Evolutionary conservation across 2,113 vertebrate species (phyloP), one percentile per base, ranked within the genome.

Genomic region (Halichoeres trimaculatus): DNA sequence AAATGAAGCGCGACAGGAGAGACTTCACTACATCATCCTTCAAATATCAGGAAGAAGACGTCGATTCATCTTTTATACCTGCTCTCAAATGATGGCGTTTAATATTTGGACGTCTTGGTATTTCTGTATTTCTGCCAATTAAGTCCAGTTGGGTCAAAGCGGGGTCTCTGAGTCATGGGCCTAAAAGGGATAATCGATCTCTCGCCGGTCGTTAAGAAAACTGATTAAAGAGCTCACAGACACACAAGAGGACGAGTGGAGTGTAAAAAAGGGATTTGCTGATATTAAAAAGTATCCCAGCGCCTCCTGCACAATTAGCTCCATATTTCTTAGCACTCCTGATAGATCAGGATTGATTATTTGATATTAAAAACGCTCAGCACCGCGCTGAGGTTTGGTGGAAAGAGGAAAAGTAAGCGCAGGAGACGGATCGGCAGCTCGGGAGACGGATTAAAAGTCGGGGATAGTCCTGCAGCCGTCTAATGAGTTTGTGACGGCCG

Each of bases 401-500:
- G 19, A 19, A 59, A 57, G 43, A 48, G 35, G 45, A n/a, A 48
- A 48, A 48, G 17, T 22, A 40, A 71, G 34, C 70, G 48, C 24
- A 3, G 52, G 70, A 60, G 71, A 55, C 53, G n/a, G 63, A 71
- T 22, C 11, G 65, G 51, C 68, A 62, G 23, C 36, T 57, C 7
- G 1, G 54, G 60, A 71, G 76, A 75, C 30, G 72, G 68, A 70
- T 78, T 73, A 71, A 72, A 61, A 14, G 36, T 24, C 10, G 0
- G 26, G 36, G 58, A 50, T 74, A 53, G 47, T 56, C 53, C 52
- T 68, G 17, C 62, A 26, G 56, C 73, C 20, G 69, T 47, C 59
- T 85, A 84, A 87, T 87, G 83, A 85, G 81, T 70, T 72, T 70
- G 26, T 54, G 74, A 20, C 2, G 57, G 72, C 79, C 51, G 8